Evolutionary conservation across 2,797 vertebrate species (phyloP).

Genomic region (Mormyrops attenuatus): DNA sequence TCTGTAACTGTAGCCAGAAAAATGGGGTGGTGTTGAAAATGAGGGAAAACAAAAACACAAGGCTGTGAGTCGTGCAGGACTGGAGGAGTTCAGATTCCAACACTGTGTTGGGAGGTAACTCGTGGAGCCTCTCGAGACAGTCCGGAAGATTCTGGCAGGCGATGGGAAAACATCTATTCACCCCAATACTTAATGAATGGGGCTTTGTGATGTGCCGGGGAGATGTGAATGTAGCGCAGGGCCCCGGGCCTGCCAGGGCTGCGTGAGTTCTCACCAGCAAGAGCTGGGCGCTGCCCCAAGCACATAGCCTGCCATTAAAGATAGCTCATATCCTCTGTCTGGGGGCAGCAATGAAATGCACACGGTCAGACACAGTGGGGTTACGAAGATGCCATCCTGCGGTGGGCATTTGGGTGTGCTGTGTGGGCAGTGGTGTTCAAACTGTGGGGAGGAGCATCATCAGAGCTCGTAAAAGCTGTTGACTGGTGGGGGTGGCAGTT

Average conservation of each 20-base stretch:
- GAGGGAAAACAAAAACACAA: background rate
- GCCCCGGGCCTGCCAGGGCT: constrained; percentile 47
- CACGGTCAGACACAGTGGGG: background rate
- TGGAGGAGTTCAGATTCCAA: constrained; percentile 54
- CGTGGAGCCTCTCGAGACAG: constrained; percentile 50
- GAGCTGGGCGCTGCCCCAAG: constrained; percentile 8
- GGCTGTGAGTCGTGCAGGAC: constrained; percentile 43
- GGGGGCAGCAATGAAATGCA: background rate
- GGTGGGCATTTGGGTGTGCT: background rate
- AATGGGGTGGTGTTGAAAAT: constrained; percentile 10
- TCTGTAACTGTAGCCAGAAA: background rate
- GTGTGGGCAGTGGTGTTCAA: background rate
- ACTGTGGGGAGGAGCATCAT: background rate
- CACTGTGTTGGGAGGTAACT: constrained; percentile 48
- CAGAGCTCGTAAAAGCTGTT: background rate
- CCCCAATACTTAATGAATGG: constrained; percentile 55
- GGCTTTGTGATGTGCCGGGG: constrained; percentile 60
- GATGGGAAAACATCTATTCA: constrained; percentile 64
- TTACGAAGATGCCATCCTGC: background rate
- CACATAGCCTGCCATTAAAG: background rate
- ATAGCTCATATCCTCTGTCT: background rate
- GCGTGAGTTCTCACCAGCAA: constrained; percentile 48
- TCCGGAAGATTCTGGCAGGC: constrained; percentile 47
- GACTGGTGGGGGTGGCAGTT: background rate
- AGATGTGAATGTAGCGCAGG: constrained; percentile 54